These are phyloP conservation scores for Ophraella communa DNA, from an alignment of 2,888 invertebrate genomes.

Conservation along the genomic window DNA sequence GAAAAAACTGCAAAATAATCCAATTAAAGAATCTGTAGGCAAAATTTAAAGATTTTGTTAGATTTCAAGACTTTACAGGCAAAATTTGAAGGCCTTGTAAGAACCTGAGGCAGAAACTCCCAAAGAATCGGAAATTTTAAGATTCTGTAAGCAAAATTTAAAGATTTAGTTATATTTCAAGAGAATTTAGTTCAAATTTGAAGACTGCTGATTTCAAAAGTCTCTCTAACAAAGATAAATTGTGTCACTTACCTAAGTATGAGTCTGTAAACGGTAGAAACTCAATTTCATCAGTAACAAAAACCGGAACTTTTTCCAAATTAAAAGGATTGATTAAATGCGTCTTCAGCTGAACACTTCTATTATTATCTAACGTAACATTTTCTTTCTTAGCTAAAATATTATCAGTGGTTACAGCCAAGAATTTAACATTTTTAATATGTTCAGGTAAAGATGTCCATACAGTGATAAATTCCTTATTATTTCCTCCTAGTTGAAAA, in stretches of 20 bases:
- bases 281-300: constrained; percentile 67
- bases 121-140: neutral
- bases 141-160: neutral
- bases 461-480: constrained; percentile 60
- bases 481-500: constrained; percentile 59
- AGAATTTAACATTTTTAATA: constrained; percentile 72
- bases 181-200: neutral
- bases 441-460: constrained; percentile 81
- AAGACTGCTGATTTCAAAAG: too few relatives aligned
- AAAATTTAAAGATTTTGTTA: too few relatives aligned
- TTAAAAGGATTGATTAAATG: constrained; percentile 76
- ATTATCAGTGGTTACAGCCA: constrained; percentile 68
- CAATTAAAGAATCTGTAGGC: too few relatives aligned
- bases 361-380: constrained; percentile 33
- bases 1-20: too few relatives aligned
- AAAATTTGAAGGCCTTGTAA: too few relatives aligned
- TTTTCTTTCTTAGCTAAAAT: constrained; percentile 60
- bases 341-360: constrained; percentile 55
- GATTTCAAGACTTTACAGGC: too few relatives aligned
- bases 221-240: too few relatives aligned
- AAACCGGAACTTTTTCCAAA: constrained; percentile 68
- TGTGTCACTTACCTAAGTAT: constrained; percentile 65
- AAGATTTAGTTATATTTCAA: too few relatives aligned
- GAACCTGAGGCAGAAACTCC: too few relatives aligned
- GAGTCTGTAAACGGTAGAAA: constrained; percentile 73